Evolutionary conservation across 2,797 vertebrate species (phyloP), one percentile per base, ranked within the genome.

Genomic region (Notolepis coatsorum): DNA sequence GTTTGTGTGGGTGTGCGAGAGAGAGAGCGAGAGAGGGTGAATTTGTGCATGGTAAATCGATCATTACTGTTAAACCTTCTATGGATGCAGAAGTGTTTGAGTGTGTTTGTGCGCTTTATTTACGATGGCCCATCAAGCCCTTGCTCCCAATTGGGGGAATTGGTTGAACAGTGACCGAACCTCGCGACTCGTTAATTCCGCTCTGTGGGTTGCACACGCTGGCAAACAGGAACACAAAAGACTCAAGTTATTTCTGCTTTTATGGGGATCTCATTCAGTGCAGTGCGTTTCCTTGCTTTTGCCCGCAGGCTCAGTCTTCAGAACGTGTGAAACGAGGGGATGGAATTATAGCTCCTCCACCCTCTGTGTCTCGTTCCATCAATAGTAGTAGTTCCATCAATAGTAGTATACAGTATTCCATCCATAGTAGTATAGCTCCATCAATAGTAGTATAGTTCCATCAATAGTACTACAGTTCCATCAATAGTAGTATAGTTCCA

Each of bases 81-180:
- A 38, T 5, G 13, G 46, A 20, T 23, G 15, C 24, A 17, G 25
- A 30, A 30, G 23, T 48, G 25, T 30, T 12, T 25, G 21, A 12
- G 45, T 47, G 45, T 52, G 48, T 18, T 27, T 45, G 41, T 38
- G 10, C 21, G 61, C 77, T 82, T 88, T 79, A 79, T 74, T 76
- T 73, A 65, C 15, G 13, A 71, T 73, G 73, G 75, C 51, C 73
- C 77, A 69, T 88, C 86, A 89, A 68, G 71, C 71, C 41, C 61
- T 75, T 76, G 62, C 55, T 77, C 54, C 25, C 73, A 80, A 86
- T 85, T 74, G 83, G 42, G 33, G 66, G 76, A 87, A 88, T 87
- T 84, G 81, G 84, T 84, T 79, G 79, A 81, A 82, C 65, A 61
- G 49, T 27, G 66, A 28, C 51, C 53, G 71, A 81, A 79, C 81